Evolutionary conservation across 2,113 vertebrate genomes (phyloP).

Genomic region (Pseudopodoces humilis): DNA sequence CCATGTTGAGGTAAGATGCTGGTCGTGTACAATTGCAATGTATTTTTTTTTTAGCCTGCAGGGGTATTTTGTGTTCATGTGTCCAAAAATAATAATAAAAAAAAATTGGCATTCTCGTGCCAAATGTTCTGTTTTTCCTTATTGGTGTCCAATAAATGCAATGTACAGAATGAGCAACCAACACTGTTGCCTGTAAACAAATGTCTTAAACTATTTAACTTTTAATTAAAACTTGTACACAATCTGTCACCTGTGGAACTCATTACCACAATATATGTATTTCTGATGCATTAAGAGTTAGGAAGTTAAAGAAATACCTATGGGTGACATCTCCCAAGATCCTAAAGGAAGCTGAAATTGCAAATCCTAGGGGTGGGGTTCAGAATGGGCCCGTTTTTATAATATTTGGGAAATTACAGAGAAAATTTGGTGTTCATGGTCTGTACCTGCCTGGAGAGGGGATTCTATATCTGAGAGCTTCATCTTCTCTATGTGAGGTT

Average conservation of each 20-base stretch:
- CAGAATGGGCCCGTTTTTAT: background rate
- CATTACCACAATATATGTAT: background rate
- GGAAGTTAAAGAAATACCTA: fast-evolving
- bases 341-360: background rate
- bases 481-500: background rate
- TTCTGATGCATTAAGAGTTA: background rate
- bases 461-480: background rate
- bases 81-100: constrained; percentile 83
- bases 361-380: fast-evolving
- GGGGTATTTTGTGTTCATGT: constrained; percentile 96
- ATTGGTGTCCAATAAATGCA: constrained; percentile 68
- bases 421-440: background rate
- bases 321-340: fast-evolving
- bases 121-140: constrained; percentile 75
- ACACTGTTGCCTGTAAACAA: constrained; percentile 61
- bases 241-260: constrained; percentile 26
- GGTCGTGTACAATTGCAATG: constrained; percentile 83
- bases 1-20: constrained; percentile 77
- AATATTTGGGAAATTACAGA: background rate
- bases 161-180: constrained; percentile 43
- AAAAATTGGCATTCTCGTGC: constrained; percentile 93
- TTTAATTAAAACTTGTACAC: constrained; percentile 40
- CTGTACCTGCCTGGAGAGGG: too few species aligned
- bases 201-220: constrained; percentile 55
- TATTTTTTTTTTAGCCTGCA: constrained; percentile 90